Percentiles rank a stretch among this genome's conserved stretches.
Evolutionary conservation across 2,888 invertebrate species (phyloP).

Genomic region (Hydriomena furcata): DNA sequence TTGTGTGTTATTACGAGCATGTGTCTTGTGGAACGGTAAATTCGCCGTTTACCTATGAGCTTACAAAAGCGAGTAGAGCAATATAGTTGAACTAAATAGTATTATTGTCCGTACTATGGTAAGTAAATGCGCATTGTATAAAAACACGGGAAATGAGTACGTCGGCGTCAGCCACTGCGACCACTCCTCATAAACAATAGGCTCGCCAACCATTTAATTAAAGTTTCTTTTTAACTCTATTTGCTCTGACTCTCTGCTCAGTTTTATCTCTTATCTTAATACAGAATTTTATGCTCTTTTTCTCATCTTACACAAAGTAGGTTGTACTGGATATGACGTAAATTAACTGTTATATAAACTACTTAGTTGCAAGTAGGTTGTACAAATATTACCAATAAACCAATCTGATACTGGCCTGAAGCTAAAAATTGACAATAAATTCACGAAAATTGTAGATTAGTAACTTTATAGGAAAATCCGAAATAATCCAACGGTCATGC

Average conservation of each 20-base stretch:
- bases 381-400: neutral
- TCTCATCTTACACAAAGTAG: neutral
- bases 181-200: conserved; percentile 30
- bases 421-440: too few relatives aligned
- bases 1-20: neutral
- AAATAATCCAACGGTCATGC: too few relatives aligned
- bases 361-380: neutral
- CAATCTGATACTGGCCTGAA: too few relatives aligned
- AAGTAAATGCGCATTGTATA: conserved; percentile 5
- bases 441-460: too few relatives aligned
- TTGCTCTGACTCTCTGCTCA: conserved; percentile 25
- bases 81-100: neutral
- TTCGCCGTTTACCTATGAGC: neutral
- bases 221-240: conserved; percentile 35
- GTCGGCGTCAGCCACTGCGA: conserved; percentile 8
- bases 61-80: neutral
- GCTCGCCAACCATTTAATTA: conserved; percentile 34
- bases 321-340: neutral
- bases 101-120: neutral
- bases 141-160: conserved; percentile 18
- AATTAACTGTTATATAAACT: too few relatives aligned
- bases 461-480: too few relatives aligned
- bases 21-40: neutral
- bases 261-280: conserved; percentile 35
- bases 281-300: conserved; percentile 20